Percentiles rank a stretch among this genome's conserved stretches.
phyloP scores from a whole-genome alignment of 2,797 vertebrate genomes.

The Echiichthys vipera region DNA sequence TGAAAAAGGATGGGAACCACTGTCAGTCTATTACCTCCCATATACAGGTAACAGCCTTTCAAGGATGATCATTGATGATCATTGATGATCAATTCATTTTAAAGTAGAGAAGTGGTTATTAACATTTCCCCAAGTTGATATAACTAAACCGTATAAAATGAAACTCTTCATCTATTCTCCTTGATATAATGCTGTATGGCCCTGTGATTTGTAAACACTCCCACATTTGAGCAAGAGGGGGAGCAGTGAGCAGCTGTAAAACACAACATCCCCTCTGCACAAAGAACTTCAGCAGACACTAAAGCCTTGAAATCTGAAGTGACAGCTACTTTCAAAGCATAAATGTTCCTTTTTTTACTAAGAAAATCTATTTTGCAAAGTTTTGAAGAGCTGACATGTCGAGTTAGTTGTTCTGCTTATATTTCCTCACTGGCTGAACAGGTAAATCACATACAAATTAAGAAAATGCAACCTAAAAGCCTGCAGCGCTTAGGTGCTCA shows the following conservation, averaged over 20 bases:
- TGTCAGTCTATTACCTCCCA: background rate
- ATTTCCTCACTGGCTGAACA: background rate
- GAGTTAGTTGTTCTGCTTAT: background rate
- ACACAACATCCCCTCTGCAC: slow-evolving; percentile 3
- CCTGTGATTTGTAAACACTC: slow-evolving; percentile 30
- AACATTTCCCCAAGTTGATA: background rate
- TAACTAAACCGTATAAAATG: background rate
- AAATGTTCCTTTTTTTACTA: slow-evolving; percentile 13
- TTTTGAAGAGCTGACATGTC: slow-evolving; percentile 22
- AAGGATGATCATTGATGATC: background rate
- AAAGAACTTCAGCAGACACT: slow-evolving; percentile 10
- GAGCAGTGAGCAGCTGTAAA: slow-evolving; percentile 48
- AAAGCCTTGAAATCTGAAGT: slow-evolving; percentile 58
- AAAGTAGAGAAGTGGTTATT: background rate
- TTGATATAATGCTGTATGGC: background rate
- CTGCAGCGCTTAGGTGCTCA: background rate
- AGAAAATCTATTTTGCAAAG: slow-evolving; percentile 32
- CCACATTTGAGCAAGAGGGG: slow-evolving; percentile 61
- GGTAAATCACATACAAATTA: slow-evolving; percentile 9
- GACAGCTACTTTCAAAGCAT: slow-evolving; percentile 54
- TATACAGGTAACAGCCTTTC: background rate
- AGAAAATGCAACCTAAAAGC: slow-evolving; percentile 4
- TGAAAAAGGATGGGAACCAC: background rate
- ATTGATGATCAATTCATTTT: no score
- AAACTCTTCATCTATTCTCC: background rate